A percentile compares a stretch with the other conserved stretches of the same genome.
Evolutionary conservation across 1,140 invertebrate genomes (phyloP).

Genomic region (Brachionus plicatilis): DNA sequence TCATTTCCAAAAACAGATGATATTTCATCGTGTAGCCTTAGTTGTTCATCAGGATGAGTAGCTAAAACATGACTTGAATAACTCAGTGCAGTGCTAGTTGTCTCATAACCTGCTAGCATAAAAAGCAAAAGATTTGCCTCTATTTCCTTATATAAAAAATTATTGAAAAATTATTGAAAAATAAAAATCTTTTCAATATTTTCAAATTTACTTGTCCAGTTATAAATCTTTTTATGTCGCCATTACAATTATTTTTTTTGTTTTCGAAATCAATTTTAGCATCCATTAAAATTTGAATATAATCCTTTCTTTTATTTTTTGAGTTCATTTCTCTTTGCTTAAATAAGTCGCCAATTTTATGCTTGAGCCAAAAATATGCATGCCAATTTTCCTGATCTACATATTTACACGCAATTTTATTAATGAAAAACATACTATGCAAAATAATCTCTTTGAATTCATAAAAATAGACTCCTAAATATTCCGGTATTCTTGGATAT

Average conservation of each 20-base stretch:
- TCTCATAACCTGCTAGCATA: constrained; percentile 53
- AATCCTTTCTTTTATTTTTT: background rate
- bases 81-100: constrained; percentile 56
- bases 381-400: background rate
- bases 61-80: constrained; percentile 53
- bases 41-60: constrained; percentile 56
- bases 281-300: constrained; percentile 24
- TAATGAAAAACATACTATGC: background rate
- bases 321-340: background rate
- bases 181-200: background rate
- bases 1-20: background rate
- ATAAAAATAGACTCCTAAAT: constrained; percentile 6
- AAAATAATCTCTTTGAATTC: constrained; percentile 7
- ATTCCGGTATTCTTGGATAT: background rate
- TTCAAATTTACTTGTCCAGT: background rate
- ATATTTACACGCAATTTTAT: background rate
- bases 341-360: background rate
- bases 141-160: constrained; percentile 51
- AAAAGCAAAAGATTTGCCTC: constrained; percentile 48
- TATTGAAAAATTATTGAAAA: no score
- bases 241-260: constrained; percentile 26
- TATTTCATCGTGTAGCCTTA: constrained; percentile 55
- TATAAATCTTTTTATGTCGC: background rate
- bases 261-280: background rate
- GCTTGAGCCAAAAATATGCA: constrained; percentile 18